Conservation (phyloP, 2,888 invertebrate genomes). For the Alsophila aescularia region DNA sequence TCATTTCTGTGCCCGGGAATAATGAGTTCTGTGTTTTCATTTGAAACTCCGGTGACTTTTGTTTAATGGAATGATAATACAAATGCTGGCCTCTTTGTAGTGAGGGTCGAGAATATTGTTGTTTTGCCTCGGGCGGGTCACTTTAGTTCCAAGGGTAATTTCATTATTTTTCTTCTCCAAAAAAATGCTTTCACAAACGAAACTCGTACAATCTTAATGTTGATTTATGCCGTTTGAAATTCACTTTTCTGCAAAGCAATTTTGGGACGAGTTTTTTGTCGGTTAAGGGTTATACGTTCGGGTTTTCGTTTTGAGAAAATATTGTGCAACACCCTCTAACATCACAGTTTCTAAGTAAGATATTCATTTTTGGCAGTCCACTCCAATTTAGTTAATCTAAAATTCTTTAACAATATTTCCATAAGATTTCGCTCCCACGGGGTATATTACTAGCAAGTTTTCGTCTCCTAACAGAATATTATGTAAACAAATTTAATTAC, state of each 20-base stretch:
- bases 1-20: slow-evolving; percentile 80
- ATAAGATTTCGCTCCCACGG: slow-evolving; percentile 41
- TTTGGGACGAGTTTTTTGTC: slow-evolving; percentile 45
- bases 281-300: slow-evolving; percentile 27
- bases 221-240: slow-evolving; percentile 65
- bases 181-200: slow-evolving; percentile 67
- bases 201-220: slow-evolving; percentile 68
- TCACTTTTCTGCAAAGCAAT: slow-evolving; percentile 59
- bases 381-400: slow-evolving; percentile 28
- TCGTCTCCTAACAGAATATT: slow-evolving; percentile 66
- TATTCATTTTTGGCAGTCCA: slow-evolving; percentile 20
- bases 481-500: slow-evolving; percentile 81
- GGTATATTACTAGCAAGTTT: slow-evolving; percentile 59
- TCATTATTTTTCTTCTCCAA: slow-evolving; percentile 67
- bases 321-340: slow-evolving; percentile 12
- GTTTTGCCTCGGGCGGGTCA: slow-evolving; percentile 78
- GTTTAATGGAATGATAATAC: slow-evolving; percentile 85
- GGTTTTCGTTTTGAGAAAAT: slow-evolving; percentile 5
- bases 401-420: slow-evolving; percentile 37
- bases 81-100: slow-evolving; percentile 81
- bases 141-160: slow-evolving; percentile 79
- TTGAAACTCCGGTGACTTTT: slow-evolving; percentile 83
- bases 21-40: slow-evolving; percentile 83
- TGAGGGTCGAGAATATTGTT: slow-evolving; percentile 76
- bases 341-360: slow-evolving; percentile 12